These are phyloP conservation scores for Apocrypta bakeri DNA, from an alignment of 1,140 invertebrate species.

Conservation along the genomic window DNA sequence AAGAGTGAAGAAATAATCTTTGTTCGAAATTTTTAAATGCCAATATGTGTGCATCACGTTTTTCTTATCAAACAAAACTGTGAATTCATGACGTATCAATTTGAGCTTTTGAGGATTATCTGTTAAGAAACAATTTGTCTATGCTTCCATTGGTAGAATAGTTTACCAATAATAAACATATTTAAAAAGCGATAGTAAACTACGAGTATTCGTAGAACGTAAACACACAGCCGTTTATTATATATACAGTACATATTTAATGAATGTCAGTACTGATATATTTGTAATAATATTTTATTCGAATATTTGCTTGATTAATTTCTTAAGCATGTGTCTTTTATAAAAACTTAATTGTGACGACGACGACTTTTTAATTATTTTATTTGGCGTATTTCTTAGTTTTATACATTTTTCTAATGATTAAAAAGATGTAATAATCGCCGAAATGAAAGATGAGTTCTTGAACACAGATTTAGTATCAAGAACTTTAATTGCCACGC, in stretches of 20 bases:
- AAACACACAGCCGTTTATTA: conserved; percentile 43
- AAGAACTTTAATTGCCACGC: conserved; percentile 46
- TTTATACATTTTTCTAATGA: conserved; percentile 20
- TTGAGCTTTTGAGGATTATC: conserved; percentile 8
- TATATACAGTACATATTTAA: conserved; percentile 57
- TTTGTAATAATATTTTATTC: conserved; percentile 51
- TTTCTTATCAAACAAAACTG: conserved; percentile 11
- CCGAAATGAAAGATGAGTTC: conserved; percentile 16
- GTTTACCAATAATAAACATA: conserved; percentile 58
- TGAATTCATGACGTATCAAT: conserved; percentile 23
- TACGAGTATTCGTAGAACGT: conserved; percentile 12
- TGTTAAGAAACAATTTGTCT: conserved; percentile 18
- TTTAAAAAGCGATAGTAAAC: conserved; percentile 52
- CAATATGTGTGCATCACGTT: conserved; percentile 20
- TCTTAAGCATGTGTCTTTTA: conserved; percentile 57
- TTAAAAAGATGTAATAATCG: conserved; percentile 16
- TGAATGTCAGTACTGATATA: conserved; percentile 56
- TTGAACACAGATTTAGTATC: conserved; percentile 18
- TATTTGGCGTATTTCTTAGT: conserved; percentile 24
- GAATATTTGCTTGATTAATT: conserved; percentile 55
- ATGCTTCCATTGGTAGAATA: conserved; percentile 65
- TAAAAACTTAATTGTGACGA: conserved; percentile 21
- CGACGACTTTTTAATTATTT: not conserved
- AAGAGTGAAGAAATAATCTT: conserved; percentile 31
- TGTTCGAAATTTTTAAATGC: conserved; percentile 10